phyloP scores from a whole-genome alignment of 2,113 vertebrate species.

The Pogonocichla stellata region DNA sequence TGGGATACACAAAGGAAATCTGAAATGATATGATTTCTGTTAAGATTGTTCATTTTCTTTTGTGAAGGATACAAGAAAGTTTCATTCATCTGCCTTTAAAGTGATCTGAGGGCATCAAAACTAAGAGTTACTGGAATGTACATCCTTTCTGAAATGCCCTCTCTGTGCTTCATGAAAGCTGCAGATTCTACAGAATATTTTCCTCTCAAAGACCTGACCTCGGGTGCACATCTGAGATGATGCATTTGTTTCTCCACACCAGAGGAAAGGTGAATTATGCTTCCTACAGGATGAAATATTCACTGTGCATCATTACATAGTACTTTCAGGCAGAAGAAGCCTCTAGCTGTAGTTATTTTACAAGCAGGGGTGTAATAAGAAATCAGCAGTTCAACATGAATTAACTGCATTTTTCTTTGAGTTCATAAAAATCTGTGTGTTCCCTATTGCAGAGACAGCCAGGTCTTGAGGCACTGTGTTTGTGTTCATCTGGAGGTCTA shows the following conservation, averaged over 20 bases:
- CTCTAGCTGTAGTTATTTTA: background rate
- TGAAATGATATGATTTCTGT: background rate
- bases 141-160: background rate
- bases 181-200: background rate
- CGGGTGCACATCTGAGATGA: background rate
- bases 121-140: background rate
- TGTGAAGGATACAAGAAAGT: background rate
- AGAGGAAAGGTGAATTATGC: background rate
- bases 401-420: background rate
- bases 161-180: background rate
- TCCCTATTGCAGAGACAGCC: background rate
- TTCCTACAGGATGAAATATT: background rate
- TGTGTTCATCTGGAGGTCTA: background rate
- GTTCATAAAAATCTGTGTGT: background rate
- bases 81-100: slow-evolving; percentile 8
- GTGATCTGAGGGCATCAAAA: background rate
- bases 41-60: background rate
- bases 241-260: background rate
- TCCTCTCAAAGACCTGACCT: background rate
- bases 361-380: background rate
- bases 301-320: background rate
- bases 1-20: background rate
- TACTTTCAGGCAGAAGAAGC: background rate
- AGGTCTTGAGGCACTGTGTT: background rate
- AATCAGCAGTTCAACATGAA: background rate